phyloP scores from a whole-genome alignment of 2,113 vertebrate genomes.

The Fulica atra region DNA sequence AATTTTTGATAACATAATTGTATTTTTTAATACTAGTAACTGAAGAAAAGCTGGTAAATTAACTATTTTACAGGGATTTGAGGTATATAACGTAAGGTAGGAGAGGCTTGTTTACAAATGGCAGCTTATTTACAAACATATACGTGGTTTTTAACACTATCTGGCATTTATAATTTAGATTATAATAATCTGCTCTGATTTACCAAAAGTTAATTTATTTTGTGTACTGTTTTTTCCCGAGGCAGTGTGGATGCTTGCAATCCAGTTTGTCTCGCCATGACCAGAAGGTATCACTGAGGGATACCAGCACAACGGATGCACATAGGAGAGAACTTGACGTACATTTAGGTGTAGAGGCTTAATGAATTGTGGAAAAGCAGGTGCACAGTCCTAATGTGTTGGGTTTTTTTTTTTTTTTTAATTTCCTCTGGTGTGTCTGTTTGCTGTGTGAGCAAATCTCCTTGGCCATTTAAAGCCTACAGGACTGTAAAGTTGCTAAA shows the following conservation, averaged over 20 bases:
- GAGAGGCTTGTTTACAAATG: slow-evolving; percentile 12
- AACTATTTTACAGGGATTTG: neutral
- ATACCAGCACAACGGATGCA: neutral
- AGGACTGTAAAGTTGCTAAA: slow-evolving; percentile 19
- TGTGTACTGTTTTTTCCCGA: slow-evolving; percentile 12
- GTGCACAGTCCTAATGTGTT: neutral
- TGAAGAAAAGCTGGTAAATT: neutral
- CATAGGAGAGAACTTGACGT: neutral
- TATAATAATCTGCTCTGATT: neutral
- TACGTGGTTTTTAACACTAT: neutral
- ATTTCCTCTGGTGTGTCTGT: slow-evolving; percentile 7
- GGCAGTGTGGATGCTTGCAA: neutral
- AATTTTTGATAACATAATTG: slow-evolving; percentile 52
- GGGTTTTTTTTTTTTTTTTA: neutral
- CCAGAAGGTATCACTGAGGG: slow-evolving; percentile 42
- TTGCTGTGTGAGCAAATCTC: slow-evolving; percentile 49
- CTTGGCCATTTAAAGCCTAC: slow-evolving; percentile 9
- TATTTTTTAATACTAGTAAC: slow-evolving; percentile 2
- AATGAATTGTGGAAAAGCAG: slow-evolving; percentile 60
- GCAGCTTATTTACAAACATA: neutral
- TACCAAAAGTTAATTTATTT: slow-evolving; percentile 1
- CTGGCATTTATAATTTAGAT: neutral
- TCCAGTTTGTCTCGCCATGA: slow-evolving; percentile 25
- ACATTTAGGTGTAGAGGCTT: slow-evolving; percentile 27
- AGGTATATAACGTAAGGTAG: neutral